Evolutionary conservation across 2,888 invertebrate genomes (phyloP), one percentile per base, ranked within the genome.

Genomic region (Conus canariensis): DNA sequence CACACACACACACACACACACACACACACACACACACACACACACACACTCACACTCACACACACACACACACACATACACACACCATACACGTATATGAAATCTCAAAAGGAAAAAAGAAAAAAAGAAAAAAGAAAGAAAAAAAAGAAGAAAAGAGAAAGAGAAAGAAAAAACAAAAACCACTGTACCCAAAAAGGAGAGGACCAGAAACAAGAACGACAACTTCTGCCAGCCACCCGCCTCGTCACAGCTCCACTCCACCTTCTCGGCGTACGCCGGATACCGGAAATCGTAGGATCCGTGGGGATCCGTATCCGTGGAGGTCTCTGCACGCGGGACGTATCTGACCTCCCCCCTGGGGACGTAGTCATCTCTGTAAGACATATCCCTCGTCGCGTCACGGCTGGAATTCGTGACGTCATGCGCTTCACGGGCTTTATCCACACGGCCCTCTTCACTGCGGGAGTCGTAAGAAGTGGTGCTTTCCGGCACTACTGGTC

Each of bases 161-260:
- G 30, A 30, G 30, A 64, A 64, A 64, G 3, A 64, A 60, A 60
- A 60, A 60, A 60, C 8, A 60, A 60, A 60, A 60, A 60, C 60
- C 60, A 8, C 14, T 14, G 60, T 60, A n/a, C n/a, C n/a, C n/a
- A n/a, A n/a, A n/a, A n/a, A n/a, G n/a, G n/a, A n/a, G n/a, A n/a
- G 14, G 9, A 60, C 60, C 58, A 89, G 85, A 14, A 89, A n/a
- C 59, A 85, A 30, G 59, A 89, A 83, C 56, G 89, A 89, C 70
- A 85, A 70, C 59, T 89, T 85, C 85, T 89, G 89, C 70, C 85
- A 89, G 30, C 89, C 85, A 4, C 89, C 85, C 19, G 85, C 85
- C 16, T 60, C 89, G 59, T 25, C 74, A 56, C 89, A 89, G 45
- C 89, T 89, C 85, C 89, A 89, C 25, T 89, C 89, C 59, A 60